A percentile compares a stretch with the other conserved stretches of the same genome.
Conservation (phyloP, 2,888 invertebrate species). For the Tachystola acroxantha region DNA sequence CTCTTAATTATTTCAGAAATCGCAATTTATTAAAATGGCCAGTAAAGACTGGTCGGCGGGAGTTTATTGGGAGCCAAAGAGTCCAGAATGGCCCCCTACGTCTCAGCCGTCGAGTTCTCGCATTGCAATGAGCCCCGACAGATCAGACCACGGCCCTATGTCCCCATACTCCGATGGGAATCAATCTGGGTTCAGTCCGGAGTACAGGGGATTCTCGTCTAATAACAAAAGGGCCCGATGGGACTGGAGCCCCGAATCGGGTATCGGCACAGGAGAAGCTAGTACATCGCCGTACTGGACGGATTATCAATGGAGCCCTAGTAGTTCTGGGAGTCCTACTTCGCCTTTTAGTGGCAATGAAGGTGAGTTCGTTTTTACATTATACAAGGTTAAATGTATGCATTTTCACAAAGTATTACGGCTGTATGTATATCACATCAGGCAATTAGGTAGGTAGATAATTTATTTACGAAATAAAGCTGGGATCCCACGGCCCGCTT, state of each 20-base stretch:
- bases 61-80: conserved; percentile 66
- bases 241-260: conserved; percentile 70
- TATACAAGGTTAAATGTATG: not conserved
- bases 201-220: conserved; percentile 33
- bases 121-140: conserved; percentile 47
- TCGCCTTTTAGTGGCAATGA: conserved; percentile 64
- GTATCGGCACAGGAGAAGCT: conserved; percentile 42
- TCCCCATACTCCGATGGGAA: conserved; percentile 59
- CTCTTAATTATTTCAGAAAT: conserved; percentile 34
- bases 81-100: conserved; percentile 53
- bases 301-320: conserved; percentile 76
- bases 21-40: conserved; percentile 55
- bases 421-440: not conserved
- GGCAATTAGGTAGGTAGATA: not conserved
- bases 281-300: conserved; percentile 53
- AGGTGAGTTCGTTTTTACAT: conserved; percentile 32
- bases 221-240: conserved; percentile 39
- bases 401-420: not conserved
- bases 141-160: conserved; percentile 40
- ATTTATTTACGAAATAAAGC: too few species aligned
- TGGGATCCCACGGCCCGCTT: too few species aligned
- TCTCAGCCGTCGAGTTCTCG: conserved; percentile 35
- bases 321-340: conserved; percentile 67
- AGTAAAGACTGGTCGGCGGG: conserved; percentile 64
- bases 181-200: conserved; percentile 61